These are phyloP conservation scores for Drosophila borealis DNA, from an alignment of 2,888 invertebrate genomes.

Conservation along the genomic window DNA sequence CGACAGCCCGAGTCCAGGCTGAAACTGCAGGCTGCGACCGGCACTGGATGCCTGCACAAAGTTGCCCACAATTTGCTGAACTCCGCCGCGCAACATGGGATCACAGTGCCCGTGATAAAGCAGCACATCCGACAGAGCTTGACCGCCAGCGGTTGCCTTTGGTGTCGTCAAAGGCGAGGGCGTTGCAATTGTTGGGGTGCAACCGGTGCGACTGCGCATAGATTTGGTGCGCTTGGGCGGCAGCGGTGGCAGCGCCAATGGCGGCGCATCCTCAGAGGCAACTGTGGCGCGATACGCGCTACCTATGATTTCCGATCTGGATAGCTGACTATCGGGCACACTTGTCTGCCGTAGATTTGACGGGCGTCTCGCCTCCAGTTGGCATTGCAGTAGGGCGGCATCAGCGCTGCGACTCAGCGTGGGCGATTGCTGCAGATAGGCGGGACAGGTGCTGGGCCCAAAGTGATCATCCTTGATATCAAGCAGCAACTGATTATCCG, in stretches of 20 bases:
- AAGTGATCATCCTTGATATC: constrained; percentile 89
- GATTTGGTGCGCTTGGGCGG: constrained; percentile 82
- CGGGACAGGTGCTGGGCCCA: constrained; percentile 85
- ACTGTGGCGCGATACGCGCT: constrained; percentile 60
- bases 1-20: constrained; percentile 71
- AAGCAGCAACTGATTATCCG: constrained; percentile 82
- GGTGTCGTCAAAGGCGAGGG: constrained; percentile 2
- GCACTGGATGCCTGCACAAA: constrained; percentile 78
- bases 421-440: constrained; percentile 72
- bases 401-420: constrained; percentile 82
- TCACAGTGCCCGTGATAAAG: constrained; percentile 83
- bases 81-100: constrained; percentile 84
- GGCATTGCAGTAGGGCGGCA: constrained; percentile 67
- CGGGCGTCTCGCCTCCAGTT: constrained; percentile 32
- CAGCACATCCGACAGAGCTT: constrained; percentile 80
- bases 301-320: constrained; percentile 83
- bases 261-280: constrained; percentile 73
- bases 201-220: constrained; percentile 61
- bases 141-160: constrained; percentile 27
- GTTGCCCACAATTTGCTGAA: constrained; percentile 84
- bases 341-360: constrained; percentile 36
- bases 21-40: constrained; percentile 60
- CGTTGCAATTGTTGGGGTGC: not conserved
- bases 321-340: constrained; percentile 55
- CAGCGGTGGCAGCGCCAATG: constrained; percentile 64